Evolutionary conservation across 2,797 vertebrate species (phyloP), one percentile per base, ranked within the genome.

Genomic region (Argya squamiceps): DNA sequence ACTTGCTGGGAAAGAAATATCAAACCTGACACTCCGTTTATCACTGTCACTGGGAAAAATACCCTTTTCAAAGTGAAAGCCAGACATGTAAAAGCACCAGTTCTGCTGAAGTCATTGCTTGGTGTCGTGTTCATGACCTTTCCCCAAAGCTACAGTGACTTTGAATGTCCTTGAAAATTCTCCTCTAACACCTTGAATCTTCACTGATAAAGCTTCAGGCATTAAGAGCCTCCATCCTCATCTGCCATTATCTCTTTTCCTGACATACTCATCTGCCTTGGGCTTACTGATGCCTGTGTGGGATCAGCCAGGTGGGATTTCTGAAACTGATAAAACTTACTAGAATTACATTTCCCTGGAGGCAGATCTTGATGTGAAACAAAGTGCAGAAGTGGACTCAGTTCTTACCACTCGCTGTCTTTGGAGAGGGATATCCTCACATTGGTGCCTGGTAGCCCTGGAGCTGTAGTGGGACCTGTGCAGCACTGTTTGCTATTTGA

Each of bases 401-500:
- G 1, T n/a, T 43, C 52, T 62, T n/a, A 9, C 6, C 32, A 21
- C 3, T 34, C 6, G 0, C 30, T 27, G 21, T 58, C 6, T 71
- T 23, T 59, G 34, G 56, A 29, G 13, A 56, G 34, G 26, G 41
- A 32, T 41, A 6, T 79, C 39, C 32, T 83, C 1, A 0, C 3
- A 1, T 3, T 43, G 64, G 37, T 79, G 34, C n/a, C 43, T 79
- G 52, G 21, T 11, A 29, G 47, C 18, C 43, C 60, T 56, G 29
- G 7, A 0, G 1, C 29, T 65, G 7, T 2, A 7, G 32, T 5
- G 47, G n/a, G 20, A 49, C 20, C 5, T 20, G 12, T 55, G 62
- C 30, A 68, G 62, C 52, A 59, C 52, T 17, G 0, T 37, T 47
- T 67, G 36, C 22, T 67, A 47, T 73, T 49, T 55, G 50, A 44